A percentile compares a stretch with the other conserved stretches of the same genome.
phyloP scores from a whole-genome alignment of 2,797 vertebrate genomes.

The Anguilla anguilla region DNA sequence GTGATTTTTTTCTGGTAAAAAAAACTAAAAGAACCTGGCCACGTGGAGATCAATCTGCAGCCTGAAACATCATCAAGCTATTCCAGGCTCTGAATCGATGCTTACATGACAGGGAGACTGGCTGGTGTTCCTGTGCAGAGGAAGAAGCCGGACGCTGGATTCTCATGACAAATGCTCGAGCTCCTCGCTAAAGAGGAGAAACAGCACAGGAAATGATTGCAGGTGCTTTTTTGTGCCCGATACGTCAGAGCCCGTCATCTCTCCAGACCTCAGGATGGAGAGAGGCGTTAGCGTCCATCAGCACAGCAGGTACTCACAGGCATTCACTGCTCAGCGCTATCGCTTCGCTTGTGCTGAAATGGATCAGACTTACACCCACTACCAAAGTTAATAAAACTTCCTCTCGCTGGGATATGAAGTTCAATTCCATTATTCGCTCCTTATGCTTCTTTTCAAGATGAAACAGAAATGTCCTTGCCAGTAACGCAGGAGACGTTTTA shows the following conservation, averaged over 20 bases:
- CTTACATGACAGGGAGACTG: conserved; percentile 1
- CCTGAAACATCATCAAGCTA: not conserved
- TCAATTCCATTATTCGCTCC: not conserved
- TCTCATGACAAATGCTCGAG: not conserved
- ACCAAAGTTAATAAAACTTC: not conserved
- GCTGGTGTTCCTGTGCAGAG: not conserved
- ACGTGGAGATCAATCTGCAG: not conserved
- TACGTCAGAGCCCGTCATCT: not conserved
- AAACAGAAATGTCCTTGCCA: not conserved
- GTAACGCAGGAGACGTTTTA: not conserved
- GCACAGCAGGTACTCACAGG: not conserved
- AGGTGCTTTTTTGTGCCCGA: conserved; percentile 2
- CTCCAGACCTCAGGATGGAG: conserved; percentile 1
- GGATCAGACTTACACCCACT: conserved; percentile 1
- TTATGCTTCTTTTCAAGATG: not conserved
- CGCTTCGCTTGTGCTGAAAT: not conserved
- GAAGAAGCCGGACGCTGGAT: not conserved
- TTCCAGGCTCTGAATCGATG: not conserved
- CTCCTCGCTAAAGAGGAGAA: conserved; percentile 2
- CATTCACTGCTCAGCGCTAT: not conserved
- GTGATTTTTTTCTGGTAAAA: not conserved
- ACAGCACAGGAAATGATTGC: conserved; percentile 8
- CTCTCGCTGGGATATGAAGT: not conserved
- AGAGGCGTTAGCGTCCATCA: not conserved
- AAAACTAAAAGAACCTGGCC: not conserved